A percentile compares a stretch with the other conserved stretches of the same genome.
These are phyloP conservation scores for Lucinisca nassula DNA, from an alignment of 2,888 invertebrate species.

Conservation along the genomic window DNA sequence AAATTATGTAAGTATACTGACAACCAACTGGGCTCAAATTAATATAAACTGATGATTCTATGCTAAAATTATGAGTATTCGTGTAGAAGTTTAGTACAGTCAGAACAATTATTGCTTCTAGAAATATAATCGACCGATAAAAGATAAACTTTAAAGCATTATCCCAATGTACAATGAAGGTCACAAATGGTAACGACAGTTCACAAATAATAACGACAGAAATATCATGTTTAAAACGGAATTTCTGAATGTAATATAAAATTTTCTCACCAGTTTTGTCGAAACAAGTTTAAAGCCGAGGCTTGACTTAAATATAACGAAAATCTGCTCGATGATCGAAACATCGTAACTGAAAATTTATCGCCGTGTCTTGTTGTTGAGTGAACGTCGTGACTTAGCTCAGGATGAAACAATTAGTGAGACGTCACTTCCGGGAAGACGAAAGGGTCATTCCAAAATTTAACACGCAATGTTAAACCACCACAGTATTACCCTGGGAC, in stretches of 20 bases:
- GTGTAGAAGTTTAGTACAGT: no score
- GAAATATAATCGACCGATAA: no score
- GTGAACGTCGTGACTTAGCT: neutral
- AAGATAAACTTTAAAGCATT: no score
- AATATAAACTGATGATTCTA: no score
- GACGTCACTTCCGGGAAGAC: constrained; percentile 55
- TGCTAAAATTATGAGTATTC: no score
- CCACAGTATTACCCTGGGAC: no score
- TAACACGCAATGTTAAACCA: no score
- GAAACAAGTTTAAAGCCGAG: neutral
- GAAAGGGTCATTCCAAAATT: neutral
- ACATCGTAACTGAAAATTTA: constrained; percentile 37
- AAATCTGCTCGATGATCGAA: constrained; percentile 42
- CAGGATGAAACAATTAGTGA: neutral
- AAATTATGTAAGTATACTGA: no score
- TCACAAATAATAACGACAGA: neutral
- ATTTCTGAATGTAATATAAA: neutral
- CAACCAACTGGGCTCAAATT: no score
- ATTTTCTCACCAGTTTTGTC: constrained; percentile 26
- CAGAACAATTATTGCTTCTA: no score
- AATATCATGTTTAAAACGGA: neutral
- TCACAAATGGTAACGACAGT: constrained; percentile 1
- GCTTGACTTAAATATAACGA: constrained; percentile 29
- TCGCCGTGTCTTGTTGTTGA: neutral
- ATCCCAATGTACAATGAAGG: neutral